Evolutionary conservation across 2,888 invertebrate species (phyloP), one percentile per base, ranked within the genome.

Genomic region (Sarcophaga variegata): DNA sequence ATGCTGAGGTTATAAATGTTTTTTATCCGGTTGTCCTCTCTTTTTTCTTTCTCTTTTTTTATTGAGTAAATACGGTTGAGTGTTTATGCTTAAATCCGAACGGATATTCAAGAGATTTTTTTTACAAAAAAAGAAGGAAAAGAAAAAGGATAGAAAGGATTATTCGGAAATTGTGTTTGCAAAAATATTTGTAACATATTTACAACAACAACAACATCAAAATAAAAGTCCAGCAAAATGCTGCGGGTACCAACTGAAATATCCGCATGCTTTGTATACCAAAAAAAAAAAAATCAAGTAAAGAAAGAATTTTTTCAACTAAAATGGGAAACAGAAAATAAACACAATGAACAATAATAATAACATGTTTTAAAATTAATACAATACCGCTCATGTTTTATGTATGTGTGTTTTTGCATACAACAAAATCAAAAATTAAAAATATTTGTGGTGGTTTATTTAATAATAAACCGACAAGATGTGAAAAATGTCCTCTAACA

Each of bases 151-250:
- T 3, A 62, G 4, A 72, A 14, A 45, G 14, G 14, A 72, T 37
- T 20, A 37, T 47, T 64, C 72, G 75, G 75, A 79, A 82, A 85
- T 84, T 84, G 70, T 82, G 75, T 85, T 84, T 81, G 66, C 60
- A 75, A 70, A 54, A 14, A 79, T 72, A 79, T 66, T 79, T 71
- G 70, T 80, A 76, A 20, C 70, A 70, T 69, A 71, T 77, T 45
- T 67, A 62, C 45, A n/a, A 80, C 22, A n/a, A 37, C 10, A 37
- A 10, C 37, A 14, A 17, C 1, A 17, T 17, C 14, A 14, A 14
- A 14, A 54, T 54, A 0, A 17, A 14, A 14, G 12, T 5, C 12
- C 54, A 14, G 14, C 4, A 14, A 54, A 54, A 14, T 14, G 14
- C 5, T 37, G 8, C 10, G 8, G 10, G 10, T 10, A 6, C 2